phyloP scores from a whole-genome alignment of 2,888 invertebrate genomes.

The Incurvaria masculella region DNA sequence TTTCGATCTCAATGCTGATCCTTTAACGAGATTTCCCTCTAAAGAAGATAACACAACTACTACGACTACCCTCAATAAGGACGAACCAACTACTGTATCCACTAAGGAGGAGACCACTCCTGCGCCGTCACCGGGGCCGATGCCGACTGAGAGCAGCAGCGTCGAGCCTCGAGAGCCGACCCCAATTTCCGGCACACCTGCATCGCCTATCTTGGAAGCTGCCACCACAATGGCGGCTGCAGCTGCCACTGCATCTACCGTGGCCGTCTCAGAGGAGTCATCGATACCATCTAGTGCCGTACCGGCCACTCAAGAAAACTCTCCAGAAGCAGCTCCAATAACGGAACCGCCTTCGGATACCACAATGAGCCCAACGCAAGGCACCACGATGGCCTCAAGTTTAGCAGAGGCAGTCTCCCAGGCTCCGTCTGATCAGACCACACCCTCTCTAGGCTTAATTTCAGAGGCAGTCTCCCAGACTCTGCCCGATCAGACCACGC shows the following conservation, averaged over 20 bases:
- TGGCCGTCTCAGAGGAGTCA: neutral
- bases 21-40: constrained; percentile 28
- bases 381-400: too few relatives aligned
- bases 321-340: neutral
- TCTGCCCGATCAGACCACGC: too few relatives aligned
- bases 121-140: constrained; percentile 11
- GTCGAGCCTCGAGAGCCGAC: constrained; percentile 1
- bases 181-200: neutral
- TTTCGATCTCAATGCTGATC: constrained; percentile 64
- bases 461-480: too few relatives aligned
- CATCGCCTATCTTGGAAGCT: neutral
- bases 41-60: constrained; percentile 21
- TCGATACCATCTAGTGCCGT: too few relatives aligned
- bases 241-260: neutral
- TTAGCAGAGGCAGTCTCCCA: too few relatives aligned
- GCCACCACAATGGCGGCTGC: neutral
- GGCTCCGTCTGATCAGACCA: too few relatives aligned
- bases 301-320: too few relatives aligned
- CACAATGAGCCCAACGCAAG: neutral
- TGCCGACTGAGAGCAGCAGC: neutral
- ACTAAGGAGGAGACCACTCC: constrained; percentile 11
- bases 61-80: constrained; percentile 19
- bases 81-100: constrained; percentile 17
- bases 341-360: neutral
- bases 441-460: too few relatives aligned